These are phyloP conservation scores for Merluccius polli DNA, from an alignment of 2,797 vertebrate species.

Conservation along the genomic window DNA sequence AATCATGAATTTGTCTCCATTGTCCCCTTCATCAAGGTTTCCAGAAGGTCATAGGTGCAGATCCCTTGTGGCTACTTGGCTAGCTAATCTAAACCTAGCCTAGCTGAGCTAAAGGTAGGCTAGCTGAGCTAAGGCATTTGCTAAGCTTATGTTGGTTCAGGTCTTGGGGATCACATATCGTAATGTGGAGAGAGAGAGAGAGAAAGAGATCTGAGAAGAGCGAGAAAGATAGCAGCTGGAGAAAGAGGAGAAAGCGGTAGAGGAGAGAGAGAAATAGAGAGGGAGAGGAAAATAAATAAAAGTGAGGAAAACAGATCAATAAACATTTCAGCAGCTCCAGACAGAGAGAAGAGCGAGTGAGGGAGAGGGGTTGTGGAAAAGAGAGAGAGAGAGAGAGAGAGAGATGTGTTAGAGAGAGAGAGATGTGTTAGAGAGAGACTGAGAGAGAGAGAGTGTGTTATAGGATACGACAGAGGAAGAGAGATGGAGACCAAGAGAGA, in stretches of 20 bases:
- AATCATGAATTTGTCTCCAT: no score
- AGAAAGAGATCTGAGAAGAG: no score
- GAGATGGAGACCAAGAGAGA: conserved; percentile 33
- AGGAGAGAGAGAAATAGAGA: conserved; percentile 22
- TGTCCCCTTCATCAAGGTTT: no score
- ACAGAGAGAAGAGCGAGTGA: conserved; percentile 43
- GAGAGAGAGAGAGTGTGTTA: conserved; percentile 55
- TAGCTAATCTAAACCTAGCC: no score
- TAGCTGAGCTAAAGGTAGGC: no score
- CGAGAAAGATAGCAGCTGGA: conserved; percentile 28
- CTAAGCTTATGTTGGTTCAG: conserved; percentile 41
- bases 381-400: conserved; percentile 17
- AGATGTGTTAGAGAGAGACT: conserved; percentile 47
- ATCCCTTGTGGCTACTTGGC: conserved; percentile 30
- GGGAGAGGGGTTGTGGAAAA: neutral
- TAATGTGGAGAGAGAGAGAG: neutral
- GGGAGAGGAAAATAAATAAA: conserved; percentile 70
- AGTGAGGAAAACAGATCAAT: conserved; percentile 78
- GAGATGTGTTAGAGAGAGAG: conserved; percentile 55
- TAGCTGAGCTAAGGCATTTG: no score
- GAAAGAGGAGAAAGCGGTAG: conserved; percentile 36
- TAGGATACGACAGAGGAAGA: conserved; percentile 54
- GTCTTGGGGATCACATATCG: conserved; percentile 50
- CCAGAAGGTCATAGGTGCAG: conserved; percentile 34
- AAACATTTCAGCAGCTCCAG: conserved; percentile 80